phyloP scores from a whole-genome alignment of 2,113 vertebrate species.

The Forbesichthys papilliferus region DNA sequence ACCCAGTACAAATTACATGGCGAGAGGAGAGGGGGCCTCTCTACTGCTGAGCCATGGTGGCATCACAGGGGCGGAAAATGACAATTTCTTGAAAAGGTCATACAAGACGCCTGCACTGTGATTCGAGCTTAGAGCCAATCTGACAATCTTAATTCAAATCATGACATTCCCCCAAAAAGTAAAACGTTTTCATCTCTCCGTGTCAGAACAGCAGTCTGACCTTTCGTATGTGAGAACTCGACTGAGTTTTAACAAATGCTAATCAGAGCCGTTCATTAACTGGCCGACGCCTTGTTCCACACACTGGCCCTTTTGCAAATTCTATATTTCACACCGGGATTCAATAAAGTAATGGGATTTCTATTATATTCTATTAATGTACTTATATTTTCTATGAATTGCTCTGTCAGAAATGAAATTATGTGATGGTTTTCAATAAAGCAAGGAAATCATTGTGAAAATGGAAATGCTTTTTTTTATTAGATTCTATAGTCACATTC shows the following conservation, averaged over 20 bases:
- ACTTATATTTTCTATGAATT: conserved; percentile 46
- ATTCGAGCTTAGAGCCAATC: conserved; percentile 78
- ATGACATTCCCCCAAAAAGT: conserved; percentile 77
- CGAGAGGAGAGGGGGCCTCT: conserved; percentile 61
- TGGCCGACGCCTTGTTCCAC: conserved; percentile 25
- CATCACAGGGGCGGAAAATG: conserved; percentile 82
- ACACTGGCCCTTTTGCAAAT: conserved; percentile 43
- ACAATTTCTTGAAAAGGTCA: conserved; percentile 85
- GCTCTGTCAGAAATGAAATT: conserved; percentile 39
- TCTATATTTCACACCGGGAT: conserved; percentile 54
- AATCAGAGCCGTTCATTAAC: conserved; percentile 76
- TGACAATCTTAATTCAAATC: conserved; percentile 85
- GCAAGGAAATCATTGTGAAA: conserved; percentile 33
- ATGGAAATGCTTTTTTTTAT: conserved; percentile 25
- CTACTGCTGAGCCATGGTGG: conserved; percentile 72
- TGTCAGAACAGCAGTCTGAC: conserved; percentile 74
- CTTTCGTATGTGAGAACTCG: conserved; percentile 77
- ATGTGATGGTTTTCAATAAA: conserved; percentile 43
- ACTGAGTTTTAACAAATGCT: conserved; percentile 78
- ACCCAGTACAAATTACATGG: conserved; percentile 77
- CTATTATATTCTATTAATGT: conserved; percentile 56
- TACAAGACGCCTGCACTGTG: conserved; percentile 72
- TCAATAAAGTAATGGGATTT: conserved; percentile 58
- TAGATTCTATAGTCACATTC: conserved; percentile 29
- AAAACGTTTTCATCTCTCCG: conserved; percentile 70